These are phyloP conservation scores for Epistrophe grossulariae DNA, from an alignment of 2,888 invertebrate genomes.

Conservation along the genomic window DNA sequence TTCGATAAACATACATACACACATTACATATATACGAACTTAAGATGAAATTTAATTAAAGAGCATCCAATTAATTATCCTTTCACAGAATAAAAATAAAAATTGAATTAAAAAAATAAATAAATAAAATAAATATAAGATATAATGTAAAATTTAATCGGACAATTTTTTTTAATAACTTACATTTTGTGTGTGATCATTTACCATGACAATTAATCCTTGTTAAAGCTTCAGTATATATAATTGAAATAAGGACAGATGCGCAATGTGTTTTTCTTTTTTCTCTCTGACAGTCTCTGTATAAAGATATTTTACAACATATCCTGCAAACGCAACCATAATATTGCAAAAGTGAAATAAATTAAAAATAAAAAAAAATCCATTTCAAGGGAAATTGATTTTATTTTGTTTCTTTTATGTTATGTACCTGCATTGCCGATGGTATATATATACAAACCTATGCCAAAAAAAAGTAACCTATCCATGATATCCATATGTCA, in stretches of 20 bases:
- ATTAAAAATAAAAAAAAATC: neutral
- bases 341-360: neutral
- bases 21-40: neutral
- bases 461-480: slow-evolving; percentile 16
- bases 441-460: too few relatives aligned
- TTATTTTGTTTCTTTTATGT: neutral
- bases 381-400: slow-evolving; percentile 20
- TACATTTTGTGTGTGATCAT: slow-evolving; percentile 22
- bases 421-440: too few relatives aligned
- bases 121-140: neutral
- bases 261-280: slow-evolving; percentile 17
- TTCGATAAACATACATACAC: too few relatives aligned
- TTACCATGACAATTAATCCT: slow-evolving; percentile 42
- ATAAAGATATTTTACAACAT: neutral
- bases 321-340: neutral
- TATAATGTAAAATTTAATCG: neutral
- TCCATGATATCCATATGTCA: slow-evolving; percentile 24
- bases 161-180: slow-evolving; percentile 6
- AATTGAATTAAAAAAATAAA: neutral
- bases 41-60: neutral
- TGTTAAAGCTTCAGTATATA: neutral
- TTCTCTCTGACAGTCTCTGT: neutral
- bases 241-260: slow-evolving; percentile 12
- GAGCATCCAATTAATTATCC: slow-evolving; percentile 21
- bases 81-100: neutral